Evolutionary conservation across 2,113 vertebrate species (phyloP), one percentile per base, ranked within the genome.

Genomic region (Sylvia atricapilla): DNA sequence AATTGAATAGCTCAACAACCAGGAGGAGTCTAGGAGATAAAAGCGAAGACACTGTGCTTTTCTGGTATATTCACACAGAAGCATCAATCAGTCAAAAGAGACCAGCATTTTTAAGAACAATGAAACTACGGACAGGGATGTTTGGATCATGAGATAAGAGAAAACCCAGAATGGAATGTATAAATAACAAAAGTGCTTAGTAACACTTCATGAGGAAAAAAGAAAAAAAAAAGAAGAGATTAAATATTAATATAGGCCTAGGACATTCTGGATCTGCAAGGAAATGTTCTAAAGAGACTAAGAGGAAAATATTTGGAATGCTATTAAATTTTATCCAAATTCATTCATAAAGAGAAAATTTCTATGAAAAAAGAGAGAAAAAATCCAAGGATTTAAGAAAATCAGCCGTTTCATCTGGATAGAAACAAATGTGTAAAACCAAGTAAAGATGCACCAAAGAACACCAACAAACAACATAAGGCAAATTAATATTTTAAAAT

Each of bases 161-260:
- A 46, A 62, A 62, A 55, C 24, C 2, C 1, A 8, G 46, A 17
- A 70, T 2, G 55, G 10, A 78, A 73, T 18, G 22, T 50, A 58
- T 22, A 91, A 86, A 63, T 67, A 77, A 37, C 12, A 83, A 22
- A 91, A 55, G 9, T 33, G 12, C 24, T 78, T 59, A 27, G 52
- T 81, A 68, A 49, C 0, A 1, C 12, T 67, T 28, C 13, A 4
- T 2, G 14, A 11, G 3, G 3, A 3, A 13, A 27, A 46, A 49
- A 41, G 12, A 41, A 13, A 41, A 13, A 41, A 41, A 15, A 15
- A 15, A 50, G 30, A 18, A 2, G 15, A 10, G 59, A 83, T 41
- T 14, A 28, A 44, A 50, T 41, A 92, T 80, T 37, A 82, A 37
- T 37, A 52, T 5, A 58, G 47, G 30, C 37, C 67, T 52, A 74